Conservation (phyloP, 53 echinoderm and acorn worm genomes). For the Pentamera pediparva region DNA sequence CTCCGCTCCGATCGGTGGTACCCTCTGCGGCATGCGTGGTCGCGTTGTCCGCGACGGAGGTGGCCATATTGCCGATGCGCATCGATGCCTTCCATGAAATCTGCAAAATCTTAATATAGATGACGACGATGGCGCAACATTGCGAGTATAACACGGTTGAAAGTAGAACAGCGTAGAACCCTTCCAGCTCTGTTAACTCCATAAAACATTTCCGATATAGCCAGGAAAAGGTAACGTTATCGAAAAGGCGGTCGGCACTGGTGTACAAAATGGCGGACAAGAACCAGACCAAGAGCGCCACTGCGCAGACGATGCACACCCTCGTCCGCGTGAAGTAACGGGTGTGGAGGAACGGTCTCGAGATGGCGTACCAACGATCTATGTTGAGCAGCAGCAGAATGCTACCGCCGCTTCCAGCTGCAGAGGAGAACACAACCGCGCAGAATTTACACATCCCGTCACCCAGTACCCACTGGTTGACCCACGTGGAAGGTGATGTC, state of each 20-base stretch:
- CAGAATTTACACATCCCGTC: background rate
- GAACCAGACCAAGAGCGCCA: background rate
- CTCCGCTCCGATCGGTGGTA: background rate
- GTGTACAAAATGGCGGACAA: constrained; percentile 2
- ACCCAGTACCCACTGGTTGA: background rate
- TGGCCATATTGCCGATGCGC: background rate
- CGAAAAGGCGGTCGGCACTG: background rate
- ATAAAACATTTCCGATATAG: constrained; percentile 26
- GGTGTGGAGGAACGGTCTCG: constrained; percentile 16
- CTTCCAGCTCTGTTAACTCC: constrained; percentile 2
- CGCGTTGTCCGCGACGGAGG: background rate
- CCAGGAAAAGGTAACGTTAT: constrained; percentile 16
- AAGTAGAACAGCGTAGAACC: constrained; percentile 21
- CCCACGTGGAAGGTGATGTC: background rate
- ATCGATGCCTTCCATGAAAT: constrained; percentile 14
- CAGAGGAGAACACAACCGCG: background rate
- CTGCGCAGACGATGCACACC: background rate
- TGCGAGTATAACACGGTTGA: background rate
- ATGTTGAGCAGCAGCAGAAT: background rate
- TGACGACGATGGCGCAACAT: constrained; percentile 5
- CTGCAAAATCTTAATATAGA: constrained; percentile 21
- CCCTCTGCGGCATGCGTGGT: background rate
- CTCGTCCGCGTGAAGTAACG: constrained; percentile 5
- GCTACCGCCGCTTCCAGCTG: background rate
- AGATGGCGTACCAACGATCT: background rate